phyloP scores from a whole-genome alignment of 2,113 vertebrate species.

The Illadopsis cleaveri region DNA sequence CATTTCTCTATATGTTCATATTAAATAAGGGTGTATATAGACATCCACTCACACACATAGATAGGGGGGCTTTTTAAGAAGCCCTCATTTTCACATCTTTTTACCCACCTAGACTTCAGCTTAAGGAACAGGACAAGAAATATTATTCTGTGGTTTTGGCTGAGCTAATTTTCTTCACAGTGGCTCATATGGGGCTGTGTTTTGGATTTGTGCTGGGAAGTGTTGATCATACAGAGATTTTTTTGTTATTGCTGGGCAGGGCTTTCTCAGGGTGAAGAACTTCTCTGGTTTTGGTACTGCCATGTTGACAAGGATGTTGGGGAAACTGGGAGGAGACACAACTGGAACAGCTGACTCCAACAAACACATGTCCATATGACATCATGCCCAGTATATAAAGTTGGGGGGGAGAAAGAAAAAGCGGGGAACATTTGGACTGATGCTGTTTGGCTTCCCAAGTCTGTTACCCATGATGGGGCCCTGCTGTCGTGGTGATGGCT shows the following conservation, averaged over 20 bases:
- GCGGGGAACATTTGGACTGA: rapidly evolving
- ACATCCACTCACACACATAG: background rate
- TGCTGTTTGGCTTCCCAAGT: background rate
- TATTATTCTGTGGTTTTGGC: background rate
- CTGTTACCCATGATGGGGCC: rapidly evolving
- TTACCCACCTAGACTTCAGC: background rate
- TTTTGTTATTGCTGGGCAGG: background rate
- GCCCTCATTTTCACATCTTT: background rate
- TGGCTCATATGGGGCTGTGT: background rate
- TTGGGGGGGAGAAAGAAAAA: background rate
- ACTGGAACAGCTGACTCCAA: background rate
- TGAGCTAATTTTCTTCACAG: background rate
- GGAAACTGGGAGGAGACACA: background rate
- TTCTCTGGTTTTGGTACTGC: background rate
- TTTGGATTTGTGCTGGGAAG: background rate
- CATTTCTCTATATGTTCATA: background rate
- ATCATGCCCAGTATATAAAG: background rate
- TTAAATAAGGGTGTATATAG: background rate
- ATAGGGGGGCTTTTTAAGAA: background rate
- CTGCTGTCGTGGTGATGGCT: background rate
- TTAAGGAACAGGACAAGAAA: background rate
- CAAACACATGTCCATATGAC: no score
- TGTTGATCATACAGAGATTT: no score
- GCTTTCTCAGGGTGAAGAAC: background rate
- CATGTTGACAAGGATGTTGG: background rate